Evolutionary conservation across 2,113 vertebrate genomes (phyloP), one percentile per base, ranked within the genome.

Genomic region (Apteryx owenii): DNA sequence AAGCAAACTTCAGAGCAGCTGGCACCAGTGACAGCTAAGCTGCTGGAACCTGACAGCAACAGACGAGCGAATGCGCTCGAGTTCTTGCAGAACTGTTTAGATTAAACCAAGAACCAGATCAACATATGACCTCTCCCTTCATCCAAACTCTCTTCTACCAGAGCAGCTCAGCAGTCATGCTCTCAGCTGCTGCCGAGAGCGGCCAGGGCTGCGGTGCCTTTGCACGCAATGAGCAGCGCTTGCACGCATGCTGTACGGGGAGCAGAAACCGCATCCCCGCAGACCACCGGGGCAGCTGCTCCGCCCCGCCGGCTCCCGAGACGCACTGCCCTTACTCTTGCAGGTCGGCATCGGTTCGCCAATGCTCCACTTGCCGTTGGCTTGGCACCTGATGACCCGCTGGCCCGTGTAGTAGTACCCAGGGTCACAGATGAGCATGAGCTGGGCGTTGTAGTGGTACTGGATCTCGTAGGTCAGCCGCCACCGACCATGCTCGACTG

Each of bases 321-420:
- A n/a, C 16, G 4, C 23, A 6, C 64, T 4, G 50, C 58, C 58
- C 99, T 99, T 97, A 99, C 99, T 99, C 86, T 98, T 98, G 29
- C 99, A 99, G 91, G 98, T 98, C 4, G 99, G 99, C 60, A 98
- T 97, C 6, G 99, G 99, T 26, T 99, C 96, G 2, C 99, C 99
- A 28, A 99, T 98, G 98, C 99, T 99, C 99, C 99, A 99, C 46
- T 97, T 99, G 58, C 99, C 98, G 28, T 98, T 99, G 91, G 99
- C 98, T 96, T 99, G 99, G 96, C 99, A 99, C 90, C 93, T 98
- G 97, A 99, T 99, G 92, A 99, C 99, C 60, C 99, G 98, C 60
- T 99, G 99, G 89, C 99, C 99, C 0, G 98, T 98, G 97, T 99
- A 99, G 98, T 99, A 99, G 98, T 99, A 99, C 10, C 99, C 99